Conservation (phyloP, 1,140 invertebrate species). For the Penaeus chinensis region DNA sequence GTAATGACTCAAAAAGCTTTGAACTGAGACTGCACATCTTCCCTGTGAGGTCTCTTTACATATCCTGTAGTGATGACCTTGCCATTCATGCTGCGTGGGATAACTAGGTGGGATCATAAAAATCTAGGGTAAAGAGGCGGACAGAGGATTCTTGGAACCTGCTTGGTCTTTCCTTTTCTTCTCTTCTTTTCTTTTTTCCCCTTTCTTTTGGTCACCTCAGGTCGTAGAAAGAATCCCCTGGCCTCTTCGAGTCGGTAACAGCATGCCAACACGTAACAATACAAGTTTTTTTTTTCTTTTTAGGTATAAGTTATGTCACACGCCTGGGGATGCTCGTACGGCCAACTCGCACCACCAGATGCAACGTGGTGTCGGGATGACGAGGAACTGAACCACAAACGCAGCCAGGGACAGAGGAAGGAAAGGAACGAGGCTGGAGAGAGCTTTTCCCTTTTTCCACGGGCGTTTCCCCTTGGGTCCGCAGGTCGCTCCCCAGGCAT, state of each 20-base stretch:
- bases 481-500: slow-evolving; percentile 26
- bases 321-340: too few relatives aligned
- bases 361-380: too few relatives aligned
- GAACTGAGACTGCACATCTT: slow-evolving; percentile 54
- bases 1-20: slow-evolving; percentile 59
- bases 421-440: too few relatives aligned
- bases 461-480: too few relatives aligned
- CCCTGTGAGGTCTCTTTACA: slow-evolving; percentile 35
- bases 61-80: slow-evolving; percentile 45
- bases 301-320: too few relatives aligned
- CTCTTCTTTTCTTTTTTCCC: too few relatives aligned
- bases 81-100: slow-evolving; percentile 49
- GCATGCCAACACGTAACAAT: slow-evolving; percentile 55
- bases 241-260: slow-evolving; percentile 44
- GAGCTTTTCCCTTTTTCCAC: too few relatives aligned
- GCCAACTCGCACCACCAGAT: too few relatives aligned
- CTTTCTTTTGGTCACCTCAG: too few relatives aligned
- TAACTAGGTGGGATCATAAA: slow-evolving; percentile 27
- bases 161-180: too few relatives aligned
- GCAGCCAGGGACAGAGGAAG: too few relatives aligned
- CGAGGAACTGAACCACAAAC: too few relatives aligned
- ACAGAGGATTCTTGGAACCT: background rate
- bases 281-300: slow-evolving; percentile 15
- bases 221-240: background rate
- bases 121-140: slow-evolving; percentile 18